A percentile compares a stretch with the other conserved stretches of the same genome.
phyloP scores from a whole-genome alignment of 2,113 vertebrate genomes.

The Hypomesus transpacificus region DNA sequence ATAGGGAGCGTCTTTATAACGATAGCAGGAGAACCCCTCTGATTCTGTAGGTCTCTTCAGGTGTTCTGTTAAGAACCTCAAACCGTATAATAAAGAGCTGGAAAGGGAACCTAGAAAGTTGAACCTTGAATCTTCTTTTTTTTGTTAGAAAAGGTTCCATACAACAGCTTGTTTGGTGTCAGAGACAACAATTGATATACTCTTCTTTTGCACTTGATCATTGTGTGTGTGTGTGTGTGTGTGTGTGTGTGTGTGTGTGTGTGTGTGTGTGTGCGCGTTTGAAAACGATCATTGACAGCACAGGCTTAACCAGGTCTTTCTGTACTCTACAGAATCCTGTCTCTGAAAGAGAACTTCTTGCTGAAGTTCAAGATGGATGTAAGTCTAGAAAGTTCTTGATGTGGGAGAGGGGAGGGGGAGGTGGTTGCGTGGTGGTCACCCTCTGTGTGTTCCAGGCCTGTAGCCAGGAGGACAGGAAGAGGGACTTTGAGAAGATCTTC shows the following conservation, averaged over 20 bases:
- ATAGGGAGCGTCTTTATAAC: too few relatives aligned
- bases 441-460: slow-evolving; percentile 69
- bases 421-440: background rate
- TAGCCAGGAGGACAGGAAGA: slow-evolving; percentile 81
- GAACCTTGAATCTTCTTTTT: too few relatives aligned
- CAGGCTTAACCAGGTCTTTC: background rate
- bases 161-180: too few relatives aligned
- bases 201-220: background rate
- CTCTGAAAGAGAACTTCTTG: slow-evolving; percentile 91
- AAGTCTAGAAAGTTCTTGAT: slow-evolving; percentile 58
- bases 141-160: too few relatives aligned
- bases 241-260: too few relatives aligned
- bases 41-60: too few relatives aligned
- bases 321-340: slow-evolving; percentile 77
- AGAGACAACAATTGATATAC: background rate
- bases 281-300: too few relatives aligned
- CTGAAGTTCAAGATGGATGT: slow-evolving; percentile 94
- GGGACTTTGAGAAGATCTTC: slow-evolving; percentile 94
- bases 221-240: too few relatives aligned
- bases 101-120: background rate
- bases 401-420: background rate
- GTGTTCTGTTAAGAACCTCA: too few relatives aligned
- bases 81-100: too few relatives aligned
- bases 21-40: too few relatives aligned
- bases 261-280: too few relatives aligned